Conservation (phyloP, 2,797 vertebrate genomes). For the Halcyon badia region DNA sequence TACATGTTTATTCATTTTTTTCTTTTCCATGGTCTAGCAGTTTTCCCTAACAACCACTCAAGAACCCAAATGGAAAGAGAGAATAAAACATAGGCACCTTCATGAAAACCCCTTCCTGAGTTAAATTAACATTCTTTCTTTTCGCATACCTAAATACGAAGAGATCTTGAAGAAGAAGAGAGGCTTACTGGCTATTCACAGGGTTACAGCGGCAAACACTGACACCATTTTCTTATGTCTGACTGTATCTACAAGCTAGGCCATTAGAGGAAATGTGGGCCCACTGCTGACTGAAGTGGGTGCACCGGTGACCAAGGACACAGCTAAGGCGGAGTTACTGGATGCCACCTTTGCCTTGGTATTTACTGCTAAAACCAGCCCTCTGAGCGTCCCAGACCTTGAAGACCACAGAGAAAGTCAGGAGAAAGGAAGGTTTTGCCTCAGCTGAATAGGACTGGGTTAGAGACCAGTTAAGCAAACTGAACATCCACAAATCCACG, state of each 20-base stretch:
- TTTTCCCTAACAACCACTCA: background rate
- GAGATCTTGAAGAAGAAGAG: background rate
- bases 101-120: background rate
- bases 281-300: no score
- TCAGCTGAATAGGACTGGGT: no score
- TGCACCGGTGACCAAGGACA: no score
- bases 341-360: no score
- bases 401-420: no score
- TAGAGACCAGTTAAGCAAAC: no score
- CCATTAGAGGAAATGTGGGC: no score
- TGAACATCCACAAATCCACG: no score
- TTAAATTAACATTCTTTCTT: background rate
- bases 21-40: background rate
- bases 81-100: accelerated
- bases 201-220: background rate
- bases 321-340: no score
- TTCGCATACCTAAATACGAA: background rate
- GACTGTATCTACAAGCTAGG: background rate
- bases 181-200: background rate
- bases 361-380: no score
- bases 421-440: no score
- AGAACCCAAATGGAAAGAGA: background rate
- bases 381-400: no score
- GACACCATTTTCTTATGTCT: background rate
- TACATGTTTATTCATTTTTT: background rate